These are phyloP conservation scores for Leptopilina drosophilae DNA, from an alignment of 2,888 invertebrate species.

Conservation along the genomic window DNA sequence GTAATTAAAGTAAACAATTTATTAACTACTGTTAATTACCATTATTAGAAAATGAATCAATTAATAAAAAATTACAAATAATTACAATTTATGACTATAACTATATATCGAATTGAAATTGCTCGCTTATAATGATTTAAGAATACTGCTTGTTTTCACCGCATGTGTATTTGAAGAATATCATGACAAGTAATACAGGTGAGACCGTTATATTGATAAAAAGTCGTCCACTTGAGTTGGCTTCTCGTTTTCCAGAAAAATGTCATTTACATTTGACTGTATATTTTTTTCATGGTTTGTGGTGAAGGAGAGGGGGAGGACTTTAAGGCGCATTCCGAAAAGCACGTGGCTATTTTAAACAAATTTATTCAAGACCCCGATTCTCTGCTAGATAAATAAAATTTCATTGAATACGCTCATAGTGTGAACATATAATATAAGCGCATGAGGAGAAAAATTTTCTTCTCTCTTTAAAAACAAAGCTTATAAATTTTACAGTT, in stretches of 20 bases:
- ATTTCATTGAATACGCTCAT: not conserved
- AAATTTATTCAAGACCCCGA: slow-evolving; percentile 15
- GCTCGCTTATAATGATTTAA: not conserved
- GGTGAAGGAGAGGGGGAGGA: not conserved
- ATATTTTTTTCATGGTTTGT: not conserved
- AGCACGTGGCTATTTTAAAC: slow-evolving; percentile 2
- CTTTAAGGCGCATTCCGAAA: not conserved
- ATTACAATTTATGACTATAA: no score
- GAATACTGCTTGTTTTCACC: not conserved
- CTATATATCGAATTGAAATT: not conserved
- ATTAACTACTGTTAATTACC: no score
- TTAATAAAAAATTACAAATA: no score
- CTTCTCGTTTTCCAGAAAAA: slow-evolving; percentile 1
- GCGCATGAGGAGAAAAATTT: not conserved
- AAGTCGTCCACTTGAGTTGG: not conserved
- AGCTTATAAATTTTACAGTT: slow-evolving; percentile 3
- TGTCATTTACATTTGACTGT: not conserved
- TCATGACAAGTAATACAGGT: slow-evolving; percentile 7
- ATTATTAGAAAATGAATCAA: no score
- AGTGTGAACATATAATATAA: not conserved
- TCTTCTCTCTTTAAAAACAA: not conserved
- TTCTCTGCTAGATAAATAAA: slow-evolving; percentile 4
- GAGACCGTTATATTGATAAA: slow-evolving; percentile 16
- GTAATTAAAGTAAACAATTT: no score
- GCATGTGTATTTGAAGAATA: not conserved